Evolutionary conservation across 2,113 vertebrate species (phyloP), one percentile per base, ranked within the genome.

Genomic region (Dicrurus megarhynchus): DNA sequence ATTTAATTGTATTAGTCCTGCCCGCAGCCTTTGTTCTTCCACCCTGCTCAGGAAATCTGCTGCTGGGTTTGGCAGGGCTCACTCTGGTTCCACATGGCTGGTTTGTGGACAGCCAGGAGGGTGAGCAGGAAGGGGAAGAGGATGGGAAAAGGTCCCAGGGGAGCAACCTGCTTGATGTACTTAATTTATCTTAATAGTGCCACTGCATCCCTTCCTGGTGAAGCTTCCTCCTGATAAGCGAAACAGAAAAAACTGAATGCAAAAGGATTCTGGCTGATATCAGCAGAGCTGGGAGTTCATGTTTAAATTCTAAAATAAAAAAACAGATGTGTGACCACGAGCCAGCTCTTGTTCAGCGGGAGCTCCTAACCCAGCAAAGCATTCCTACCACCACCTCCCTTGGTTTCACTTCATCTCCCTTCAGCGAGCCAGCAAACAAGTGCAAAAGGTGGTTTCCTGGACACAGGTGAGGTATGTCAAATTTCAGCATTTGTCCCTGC

Each of bases 61-160:
- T 93, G 78, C 89, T 96, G 93, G 79, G 89, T 90, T 96, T 95
- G 93, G 95, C 92, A 92, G 24, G 35, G 52, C 53, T 85, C 4
- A 0, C 49, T 77, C 89, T 95, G 73, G 55, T 68, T 90, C 39
- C 59, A 67, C 80, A 42, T 22, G 71, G 30, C 80, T 96, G 92
- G 60, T 92, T 86, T 95, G 91, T 10, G 32, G 89, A 67, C 73
- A 94, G 91, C 76, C 89, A 74, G 89, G 50, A 94, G 73, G 23
- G 42, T 88, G 19, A 46, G 63, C 85, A 96, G 93, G 90, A 91
- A 94, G 44, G 28, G 61, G 35, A 94, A 93, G 71, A 85, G 35
- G 71, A 81, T 71, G 33, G 59, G 69, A 77, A 90, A 92, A 80
- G 33, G 27, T 90, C 73, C 47, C 5, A 1, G 0, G 3, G 64